Base-by-base conservation (phyloP, 2,888 invertebrate genomes). In the Rotaria magnacalcarata region DNA sequence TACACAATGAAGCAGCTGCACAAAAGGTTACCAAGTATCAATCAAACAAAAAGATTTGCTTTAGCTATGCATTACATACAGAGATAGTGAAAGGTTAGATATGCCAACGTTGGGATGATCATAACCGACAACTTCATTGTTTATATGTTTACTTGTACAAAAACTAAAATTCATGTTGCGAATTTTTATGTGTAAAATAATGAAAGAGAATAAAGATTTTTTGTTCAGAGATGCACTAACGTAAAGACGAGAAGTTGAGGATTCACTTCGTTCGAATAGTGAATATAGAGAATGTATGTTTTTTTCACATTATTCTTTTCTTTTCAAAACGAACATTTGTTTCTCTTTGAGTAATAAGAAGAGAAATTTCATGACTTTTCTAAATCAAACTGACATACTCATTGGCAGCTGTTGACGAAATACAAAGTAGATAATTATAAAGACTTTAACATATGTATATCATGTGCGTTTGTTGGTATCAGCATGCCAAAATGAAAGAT, bases 1-100 rank as follows among this genome's bases (percentile, higher is more conserved):
- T 67, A 67, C 27, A 27, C 34, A 67, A 27, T 27, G 67, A 27
- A 67, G 67, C 67, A 67, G 67, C 67, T 67, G 67, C 67, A 67
- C 34, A 67, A 67, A 67, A 67, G 67, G 67, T 67, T 67, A 34
- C 27, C 67, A 34, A 27, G 67, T 34, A 67, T 27, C 34, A 67
- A 67, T 67, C 67, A 67, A 67, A 67, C 67, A 67, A 34, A 34
- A 67, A 27, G 67, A 67, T 67, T 67, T 67, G 67, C 67, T 67
- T 67, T 67, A 27, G 67, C 67, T 67, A 16, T 27, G 67, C 27
- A 52, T 27, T 67, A 16, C 34, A 67, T 67, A 67, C 67, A 34
- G 34, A 67, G 4, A 67, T 34, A 67, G 34, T 34, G 34, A 67
- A 67, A 52, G 67, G 67, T 67, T 67, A 34, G 34, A 67, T 14